These are phyloP conservation scores for Brachyalestes nurse DNA, from an alignment of 2,797 vertebrate species.

Conservation along the genomic window DNA sequence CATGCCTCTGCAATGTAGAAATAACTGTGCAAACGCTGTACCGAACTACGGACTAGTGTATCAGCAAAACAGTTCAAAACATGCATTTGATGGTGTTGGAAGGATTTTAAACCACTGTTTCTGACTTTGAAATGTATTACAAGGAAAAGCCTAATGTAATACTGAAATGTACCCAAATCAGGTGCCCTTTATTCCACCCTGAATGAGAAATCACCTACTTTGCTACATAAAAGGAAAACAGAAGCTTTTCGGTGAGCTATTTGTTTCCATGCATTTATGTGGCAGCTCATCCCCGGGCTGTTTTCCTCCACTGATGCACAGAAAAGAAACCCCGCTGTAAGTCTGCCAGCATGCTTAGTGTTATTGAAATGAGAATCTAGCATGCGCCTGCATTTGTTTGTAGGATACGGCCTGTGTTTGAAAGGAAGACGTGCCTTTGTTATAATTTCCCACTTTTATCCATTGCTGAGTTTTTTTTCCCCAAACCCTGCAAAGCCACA, in stretches of 20 bases:
- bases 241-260: slow-evolving; percentile 43
- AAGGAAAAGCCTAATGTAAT: slow-evolving; percentile 10
- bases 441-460: slow-evolving; percentile 22
- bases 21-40: background rate
- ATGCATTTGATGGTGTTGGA: background rate
- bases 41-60: background rate
- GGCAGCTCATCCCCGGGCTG: slow-evolving; percentile 71
- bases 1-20: background rate
- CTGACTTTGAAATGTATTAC: slow-evolving; percentile 17
- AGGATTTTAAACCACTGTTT: slow-evolving; percentile 8
- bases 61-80: no score
- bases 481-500: background rate
- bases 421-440: slow-evolving; percentile 20
- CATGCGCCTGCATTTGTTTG: slow-evolving; percentile 69
- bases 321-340: slow-evolving; percentile 53
- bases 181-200: slow-evolving; percentile 27
- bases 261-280: slow-evolving; percentile 77
- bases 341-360: slow-evolving; percentile 64
- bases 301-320: slow-evolving; percentile 63
- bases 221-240: slow-evolving; percentile 37
- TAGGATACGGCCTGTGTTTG: slow-evolving; percentile 44
- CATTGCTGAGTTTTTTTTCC: slow-evolving; percentile 63
- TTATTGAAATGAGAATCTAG: slow-evolving; percentile 74
- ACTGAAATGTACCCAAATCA: slow-evolving; percentile 16
- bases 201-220: slow-evolving; percentile 20